phyloP scores from a whole-genome alignment of 2,888 invertebrate species.

The Drepanosiphum platanoidis region DNA sequence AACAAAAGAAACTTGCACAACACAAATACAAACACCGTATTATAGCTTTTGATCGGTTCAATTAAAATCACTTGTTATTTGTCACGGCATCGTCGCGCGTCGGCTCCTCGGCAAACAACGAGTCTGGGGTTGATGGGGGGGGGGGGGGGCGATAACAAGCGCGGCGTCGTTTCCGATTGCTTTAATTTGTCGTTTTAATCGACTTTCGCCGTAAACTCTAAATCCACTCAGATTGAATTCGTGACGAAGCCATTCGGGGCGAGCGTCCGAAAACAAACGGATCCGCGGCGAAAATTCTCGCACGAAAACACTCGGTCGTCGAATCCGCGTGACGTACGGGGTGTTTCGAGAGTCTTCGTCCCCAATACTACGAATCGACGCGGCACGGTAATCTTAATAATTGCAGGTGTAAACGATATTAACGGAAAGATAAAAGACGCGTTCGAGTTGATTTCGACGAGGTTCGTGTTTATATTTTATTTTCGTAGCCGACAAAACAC shows the following conservation, averaged over 20 bases:
- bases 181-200: neutral
- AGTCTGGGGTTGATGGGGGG: no score
- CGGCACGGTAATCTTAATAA: no score
- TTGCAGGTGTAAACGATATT: no score
- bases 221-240: neutral
- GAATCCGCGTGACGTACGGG: no score
- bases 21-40: neutral
- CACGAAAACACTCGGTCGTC: no score
- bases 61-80: neutral
- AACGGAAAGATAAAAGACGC: no score
- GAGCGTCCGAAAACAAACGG: neutral
- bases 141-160: neutral
- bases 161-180: neutral
- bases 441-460: no score
- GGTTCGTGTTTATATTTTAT: no score
- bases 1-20: neutral
- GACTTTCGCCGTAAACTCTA: neutral
- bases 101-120: neutral
- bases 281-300: neutral
- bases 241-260: neutral
- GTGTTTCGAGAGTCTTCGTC: no score
- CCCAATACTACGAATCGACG: no score
- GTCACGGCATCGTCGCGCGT: neutral
- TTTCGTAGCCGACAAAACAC: no score
- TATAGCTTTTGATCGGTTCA: neutral